Evolutionary conservation across 2,888 invertebrate genomes (phyloP), one percentile per base, ranked within the genome.

Genomic region (Acronicta alni): DNA sequence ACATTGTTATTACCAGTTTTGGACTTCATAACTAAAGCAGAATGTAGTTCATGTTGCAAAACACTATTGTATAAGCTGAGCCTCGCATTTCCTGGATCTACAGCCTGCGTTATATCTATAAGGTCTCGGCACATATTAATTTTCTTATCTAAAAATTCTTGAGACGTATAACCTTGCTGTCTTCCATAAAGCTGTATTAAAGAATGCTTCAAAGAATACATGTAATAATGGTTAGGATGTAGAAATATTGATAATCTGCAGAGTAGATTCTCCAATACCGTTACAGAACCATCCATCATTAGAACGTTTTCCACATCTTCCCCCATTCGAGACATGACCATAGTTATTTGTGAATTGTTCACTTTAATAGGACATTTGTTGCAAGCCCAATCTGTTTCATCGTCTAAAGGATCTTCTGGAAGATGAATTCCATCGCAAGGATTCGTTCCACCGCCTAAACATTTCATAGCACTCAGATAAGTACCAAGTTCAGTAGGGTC

Each of bases 401-500:
- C 95, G 70, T 97, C 94, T 16, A 97, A 86, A 0, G 97, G 97
- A 86, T 97, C 94, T 69, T 95, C 91, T 0, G 97, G 96, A 38
- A 97, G 85, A 77, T 97, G 97, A 5, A 95, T 92, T 14, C 97
- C 97, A 56, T 95, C 95, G 72, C 97, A 97, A 1, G 94, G 88
- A 1, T 85, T 86, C 20, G 87, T 92, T 6, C 95, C 95, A 72
- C 95, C 89, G 0, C 96, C 96, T 18, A 96, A 88, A 80, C 97
- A 97, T 81, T 95, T 95, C 79, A 97, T 90, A 0, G 96, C 96
- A 72, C 97, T 96, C 30, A 98, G 89, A 81, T 96, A 96, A 0
- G 97, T 97, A 0, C 96, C 97, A 23, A 97, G 84, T 87, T 98
- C 98, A 0, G 97, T 97, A n/a, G 97, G 96, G 87, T 98, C 98